These are phyloP conservation scores for Microtus montanus DNA, from an alignment of 2,113 vertebrate genomes.

Conservation along the genomic window DNA sequence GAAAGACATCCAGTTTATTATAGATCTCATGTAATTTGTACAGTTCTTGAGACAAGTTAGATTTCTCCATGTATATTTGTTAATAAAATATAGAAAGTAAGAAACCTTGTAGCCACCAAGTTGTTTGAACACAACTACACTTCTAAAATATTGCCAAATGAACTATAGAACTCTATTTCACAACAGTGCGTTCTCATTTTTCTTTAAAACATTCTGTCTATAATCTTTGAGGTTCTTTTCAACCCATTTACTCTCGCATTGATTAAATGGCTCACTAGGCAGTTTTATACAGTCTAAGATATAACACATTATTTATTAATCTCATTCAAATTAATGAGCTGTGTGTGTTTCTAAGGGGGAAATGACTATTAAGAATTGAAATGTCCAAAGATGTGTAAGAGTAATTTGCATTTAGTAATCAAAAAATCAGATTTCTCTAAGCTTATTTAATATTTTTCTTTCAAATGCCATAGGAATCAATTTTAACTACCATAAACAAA, in stretches of 20 bases:
- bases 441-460: conserved; percentile 54
- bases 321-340: conserved; percentile 34
- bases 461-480: conserved; percentile 66
- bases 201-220: conserved; percentile 25
- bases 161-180: not conserved
- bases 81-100: not conserved
- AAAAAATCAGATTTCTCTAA: conserved; percentile 41
- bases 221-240: conserved; percentile 16
- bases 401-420: conserved; percentile 35
- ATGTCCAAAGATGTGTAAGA: not conserved
- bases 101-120: not conserved
- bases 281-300: not conserved
- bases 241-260: not conserved
- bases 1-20: not conserved
- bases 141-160: conserved; percentile 29
- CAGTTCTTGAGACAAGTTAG: not conserved
- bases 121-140: not conserved
- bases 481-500: conserved; percentile 48
- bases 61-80: not conserved
- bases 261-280: conserved; percentile 21
- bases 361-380: not conserved
- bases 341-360: not conserved
- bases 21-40: not conserved
- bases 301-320: conserved; percentile 46
- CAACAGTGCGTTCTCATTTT: not conserved